Evolutionary conservation across 2,888 invertebrate species (phyloP).

Genomic region (Temnothorax ravouxi): DNA sequence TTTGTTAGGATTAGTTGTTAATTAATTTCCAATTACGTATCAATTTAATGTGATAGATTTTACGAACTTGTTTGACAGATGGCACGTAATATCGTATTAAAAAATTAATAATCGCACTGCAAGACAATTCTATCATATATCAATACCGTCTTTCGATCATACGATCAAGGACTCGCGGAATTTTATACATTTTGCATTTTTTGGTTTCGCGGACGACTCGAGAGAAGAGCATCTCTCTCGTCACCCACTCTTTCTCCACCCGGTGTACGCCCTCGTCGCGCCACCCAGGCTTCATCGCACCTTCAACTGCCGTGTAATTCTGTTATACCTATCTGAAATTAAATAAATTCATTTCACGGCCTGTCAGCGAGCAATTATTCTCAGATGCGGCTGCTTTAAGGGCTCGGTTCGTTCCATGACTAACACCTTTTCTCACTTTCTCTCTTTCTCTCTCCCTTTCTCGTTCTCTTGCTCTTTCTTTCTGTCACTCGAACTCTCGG

Average conservation of each 20-base stretch:
- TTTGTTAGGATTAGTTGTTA: neutral
- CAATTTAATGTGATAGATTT: neutral
- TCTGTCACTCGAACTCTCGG: conserved; percentile 72
- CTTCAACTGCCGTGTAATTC: conserved; percentile 86
- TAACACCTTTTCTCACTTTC: conserved; percentile 77
- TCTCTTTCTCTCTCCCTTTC: conserved; percentile 58
- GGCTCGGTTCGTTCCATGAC: conserved; percentile 80
- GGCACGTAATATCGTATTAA: neutral
- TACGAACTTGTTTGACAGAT: neutral
- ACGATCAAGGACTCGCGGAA: neutral
- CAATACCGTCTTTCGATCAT: neutral
- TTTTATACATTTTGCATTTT: neutral
- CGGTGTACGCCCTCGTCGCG: conserved; percentile 53
- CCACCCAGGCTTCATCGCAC: conserved; percentile 82
- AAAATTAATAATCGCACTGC: neutral
- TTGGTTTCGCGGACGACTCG: neutral
- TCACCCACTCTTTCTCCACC: neutral
- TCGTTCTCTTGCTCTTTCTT: conserved; percentile 5
- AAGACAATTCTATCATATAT: neutral
- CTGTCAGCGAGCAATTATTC: conserved; percentile 86
- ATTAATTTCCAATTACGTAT: neutral
- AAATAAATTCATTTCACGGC: conserved; percentile 87
- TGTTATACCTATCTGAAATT: conserved; percentile 85
- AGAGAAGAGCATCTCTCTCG: neutral
- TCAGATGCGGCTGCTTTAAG: conserved; percentile 84